Percentiles rank a stretch among this genome's conserved stretches.
These are phyloP conservation scores for Coelinius sp. DNA, from an alignment of 2,888 invertebrate genomes.

Conservation along the genomic window DNA sequence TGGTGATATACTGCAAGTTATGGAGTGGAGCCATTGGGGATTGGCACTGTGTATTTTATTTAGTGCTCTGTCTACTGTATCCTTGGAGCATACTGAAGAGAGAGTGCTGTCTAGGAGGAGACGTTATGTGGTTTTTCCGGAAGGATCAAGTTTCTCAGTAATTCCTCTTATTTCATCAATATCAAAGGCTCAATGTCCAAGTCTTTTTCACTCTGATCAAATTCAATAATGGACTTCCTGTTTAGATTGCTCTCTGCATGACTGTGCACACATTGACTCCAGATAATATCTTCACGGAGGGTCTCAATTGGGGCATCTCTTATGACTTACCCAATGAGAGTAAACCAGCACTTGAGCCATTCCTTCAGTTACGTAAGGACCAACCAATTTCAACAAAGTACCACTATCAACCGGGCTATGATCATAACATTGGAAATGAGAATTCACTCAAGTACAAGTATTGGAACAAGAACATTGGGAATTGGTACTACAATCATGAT, in stretches of 20 bases:
- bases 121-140: slow-evolving; percentile 80
- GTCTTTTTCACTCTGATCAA: not conserved
- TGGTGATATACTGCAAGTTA: slow-evolving; percentile 1
- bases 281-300: slow-evolving; percentile 75
- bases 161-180: slow-evolving; percentile 69
- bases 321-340: slow-evolving; percentile 73
- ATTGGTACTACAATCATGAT: slow-evolving; percentile 34
- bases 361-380: slow-evolving; percentile 62
- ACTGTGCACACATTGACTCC: slow-evolving; percentile 71
- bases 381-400: slow-evolving; percentile 45
- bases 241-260: slow-evolving; percentile 74
- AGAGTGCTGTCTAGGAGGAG: slow-evolving; percentile 74
- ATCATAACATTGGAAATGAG: slow-evolving; percentile 31
- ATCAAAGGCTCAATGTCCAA: not conserved
- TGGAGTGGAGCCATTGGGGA: slow-evolving; percentile 26
- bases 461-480: slow-evolving; percentile 46
- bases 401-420: slow-evolving; percentile 32
- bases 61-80: slow-evolving; percentile 36
- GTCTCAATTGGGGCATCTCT: slow-evolving; percentile 81
- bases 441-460: slow-evolving; percentile 42
- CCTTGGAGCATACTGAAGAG: slow-evolving; percentile 49
- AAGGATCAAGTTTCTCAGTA: slow-evolving; percentile 80
- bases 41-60: slow-evolving; percentile 40
- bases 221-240: not conserved
- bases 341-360: slow-evolving; percentile 64